These are phyloP conservation scores for Henicopernis longicauda DNA, from an alignment of 2,113 vertebrate species.

Conservation along the genomic window DNA sequence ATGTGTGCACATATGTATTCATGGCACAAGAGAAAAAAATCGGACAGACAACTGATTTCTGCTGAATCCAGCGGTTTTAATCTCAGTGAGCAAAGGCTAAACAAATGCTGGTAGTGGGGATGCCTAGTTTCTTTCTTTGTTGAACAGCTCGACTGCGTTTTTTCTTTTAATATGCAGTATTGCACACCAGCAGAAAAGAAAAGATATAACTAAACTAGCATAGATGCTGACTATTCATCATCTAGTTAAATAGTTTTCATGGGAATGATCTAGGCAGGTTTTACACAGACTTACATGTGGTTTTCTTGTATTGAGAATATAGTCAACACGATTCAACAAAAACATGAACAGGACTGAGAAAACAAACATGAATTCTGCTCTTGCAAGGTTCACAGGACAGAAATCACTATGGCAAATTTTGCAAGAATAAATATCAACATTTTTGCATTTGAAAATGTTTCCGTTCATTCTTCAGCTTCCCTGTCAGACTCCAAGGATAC, in stretches of 20 bases:
- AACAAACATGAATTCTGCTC: not conserved
- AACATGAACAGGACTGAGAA: not conserved
- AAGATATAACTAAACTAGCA: not conserved
- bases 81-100: not conserved
- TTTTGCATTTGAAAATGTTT: constrained; percentile 32
- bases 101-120: not conserved
- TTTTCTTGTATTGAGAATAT: not conserved
- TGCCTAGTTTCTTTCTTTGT: not conserved
- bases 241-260: not conserved
- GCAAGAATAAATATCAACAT: not conserved
- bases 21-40: not conserved
- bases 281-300: not conserved
- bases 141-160: not conserved
- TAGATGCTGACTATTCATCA: not conserved
- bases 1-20: not conserved
- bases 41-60: not conserved
- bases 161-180: not conserved
- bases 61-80: not conserved
- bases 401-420: not conserved
- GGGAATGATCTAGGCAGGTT: not conserved
- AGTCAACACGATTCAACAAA: not conserved
- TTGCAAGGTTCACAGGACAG: not conserved
- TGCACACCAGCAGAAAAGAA: not conserved
- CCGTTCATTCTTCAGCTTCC: not conserved
- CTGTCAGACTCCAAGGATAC: constrained; percentile 13